Base-by-base conservation (phyloP, 1,140 invertebrate species). In the Yoshiicerus persimilis region DNA sequence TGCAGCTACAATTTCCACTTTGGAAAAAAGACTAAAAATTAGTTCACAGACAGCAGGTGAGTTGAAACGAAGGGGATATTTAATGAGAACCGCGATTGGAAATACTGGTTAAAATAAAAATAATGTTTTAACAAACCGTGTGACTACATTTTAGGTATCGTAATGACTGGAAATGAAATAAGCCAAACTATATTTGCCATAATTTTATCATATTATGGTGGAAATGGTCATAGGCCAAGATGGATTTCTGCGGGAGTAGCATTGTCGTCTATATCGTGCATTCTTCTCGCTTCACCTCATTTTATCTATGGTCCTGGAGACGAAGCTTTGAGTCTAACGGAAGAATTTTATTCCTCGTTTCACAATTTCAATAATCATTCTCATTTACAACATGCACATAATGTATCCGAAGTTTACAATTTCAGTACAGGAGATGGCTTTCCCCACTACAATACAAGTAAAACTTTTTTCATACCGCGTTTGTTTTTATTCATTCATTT, bases 1-100 rank as follows among this genome's bases (percentile, higher is more conserved):
- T 92, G 97, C 98, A 39, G 98, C 96, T 91, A 97, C 98, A 85
- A 97, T 99, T 91, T 99, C 98, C 32, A 99, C 98, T 8, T 97
- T 99, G 66, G 98, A 99, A 93, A 99, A 98, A 93, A 94, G 99
- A 36, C 99, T 98, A 92, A 97, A 98, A 94, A 96, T 99, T 70
- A 97, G 98, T 91, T 98, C 97, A 85, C 97, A 97, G 92, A 98
- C 97, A 8, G 98, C 97, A 0, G 95, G 95, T 95, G 91, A 2
- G 11, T 20, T n/a, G n/a, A n/a, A n/a, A n/a, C n/a, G n/a, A n/a
- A n/a, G n/a, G n/a, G n/a, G n/a, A n/a, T n/a, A n/a, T n/a, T n/a
- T n/a, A n/a, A n/a, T n/a, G n/a, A n/a, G n/a, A n/a, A n/a, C n/a
- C n/a, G n/a, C n/a, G n/a, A n/a, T n/a, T n/a, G n/a, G n/a, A n/a